Base-by-base conservation (phyloP, 2,888 invertebrate genomes). In the Ophion ventricosus region DNA sequence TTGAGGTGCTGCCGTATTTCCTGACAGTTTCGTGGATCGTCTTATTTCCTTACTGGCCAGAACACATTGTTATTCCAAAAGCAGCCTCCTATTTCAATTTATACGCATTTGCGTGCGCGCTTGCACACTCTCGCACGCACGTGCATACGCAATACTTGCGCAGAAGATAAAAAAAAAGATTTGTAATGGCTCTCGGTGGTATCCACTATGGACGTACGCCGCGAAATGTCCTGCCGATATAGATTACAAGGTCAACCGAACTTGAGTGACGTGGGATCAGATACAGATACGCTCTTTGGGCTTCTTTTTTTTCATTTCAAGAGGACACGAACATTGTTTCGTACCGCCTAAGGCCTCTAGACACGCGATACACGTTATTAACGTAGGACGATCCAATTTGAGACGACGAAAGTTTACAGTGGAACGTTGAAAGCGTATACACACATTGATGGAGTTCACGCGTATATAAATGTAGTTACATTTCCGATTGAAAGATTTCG, bases 1-100 rank as follows among this genome's bases (percentile, higher is more conserved):
- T 56, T 57, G 76, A 77, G 76, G 76, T 72, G 49, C 61, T 77
- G 77, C 56, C 66, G 72, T 64, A 49, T 40, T 23, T 64, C 35
- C 64, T 64, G 64, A 64, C 35, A 64, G 64, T 64, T 64, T 35
- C 11, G 35, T 35, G n/a, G 40, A n/a, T 64, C 64, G 10, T 35
- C 35, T n/a, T 35, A 29, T 64, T 35, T 2, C 25, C n/a, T 29
- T 26, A 29, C 20, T 64, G 7, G 29, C 8, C 35, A 64, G 35
- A 64, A 10, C 2, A 29, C n/a, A 29, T 29, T 35, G 7, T 29
- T 20, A 64, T 64, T 35, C 29, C 35, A 20, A 8, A 8, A 35
- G 10, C 1, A 29, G 35, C 2, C 35, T 64, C 35, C 20, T 35
- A n/a, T n/a, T 20, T 64, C 20, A 8, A 20, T 35, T 29, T n/a